A percentile compares a stretch with the other conserved stretches of the same genome.
These are phyloP conservation scores for Malurus elegans DNA, from an alignment of 2,113 vertebrate species.

Conservation along the genomic window DNA sequence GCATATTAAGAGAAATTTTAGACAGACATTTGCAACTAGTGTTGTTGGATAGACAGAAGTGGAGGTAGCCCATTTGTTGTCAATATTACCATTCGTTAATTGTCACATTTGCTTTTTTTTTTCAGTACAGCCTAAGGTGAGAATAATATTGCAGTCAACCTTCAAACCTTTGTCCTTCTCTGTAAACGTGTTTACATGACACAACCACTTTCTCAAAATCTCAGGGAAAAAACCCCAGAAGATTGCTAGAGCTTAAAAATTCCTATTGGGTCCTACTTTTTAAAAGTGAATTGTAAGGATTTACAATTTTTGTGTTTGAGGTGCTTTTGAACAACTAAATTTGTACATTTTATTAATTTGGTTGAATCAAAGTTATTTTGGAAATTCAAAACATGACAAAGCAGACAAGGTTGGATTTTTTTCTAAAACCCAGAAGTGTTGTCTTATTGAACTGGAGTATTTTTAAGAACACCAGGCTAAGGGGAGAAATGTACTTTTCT, in stretches of 20 bases:
- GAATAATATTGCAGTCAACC: background rate
- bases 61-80: background rate
- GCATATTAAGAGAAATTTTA: background rate
- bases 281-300: background rate
- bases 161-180: background rate
- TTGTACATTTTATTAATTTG: background rate
- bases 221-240: accelerated
- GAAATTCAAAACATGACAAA: background rate
- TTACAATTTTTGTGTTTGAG: background rate
- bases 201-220: background rate
- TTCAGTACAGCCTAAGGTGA: background rate
- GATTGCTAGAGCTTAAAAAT: background rate
- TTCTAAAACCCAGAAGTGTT: background rate
- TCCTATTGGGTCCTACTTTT: background rate
- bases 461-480: background rate
- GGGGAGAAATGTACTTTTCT: background rate
- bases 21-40: background rate
- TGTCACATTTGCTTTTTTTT: background rate
- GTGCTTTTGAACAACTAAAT: background rate
- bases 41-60: background rate
- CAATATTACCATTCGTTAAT: background rate
- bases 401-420: background rate
- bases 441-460: background rate
- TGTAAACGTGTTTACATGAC: background rate
- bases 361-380: background rate